Base-by-base conservation (phyloP, 2,113 vertebrate genomes). In the Haemorhous mexicanus region DNA sequence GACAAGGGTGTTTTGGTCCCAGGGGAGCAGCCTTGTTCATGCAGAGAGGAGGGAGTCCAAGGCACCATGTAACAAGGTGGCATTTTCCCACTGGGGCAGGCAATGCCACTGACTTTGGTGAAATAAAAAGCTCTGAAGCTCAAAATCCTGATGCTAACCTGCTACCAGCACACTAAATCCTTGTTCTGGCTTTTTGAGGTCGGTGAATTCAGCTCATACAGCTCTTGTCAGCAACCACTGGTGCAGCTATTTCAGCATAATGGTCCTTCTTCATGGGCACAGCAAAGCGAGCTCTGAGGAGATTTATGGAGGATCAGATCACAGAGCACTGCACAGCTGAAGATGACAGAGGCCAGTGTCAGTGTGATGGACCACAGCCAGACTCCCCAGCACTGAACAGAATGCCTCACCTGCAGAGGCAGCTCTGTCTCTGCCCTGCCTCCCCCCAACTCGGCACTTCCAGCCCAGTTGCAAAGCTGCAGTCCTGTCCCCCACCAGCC, bases 401-500 rank as follows among this genome's bases (percentile, higher is more conserved):
- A 72, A n/a, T 3, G 28, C 7, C 55, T 75, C 52, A 56, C 30
- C 63, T 8, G 32, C 35, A 64, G 19, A 47, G 28, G 6, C 28
- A 68, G 28, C 23, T 27, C n/a, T 67, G 0, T 12, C 21, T 24
- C 46, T 84, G 59, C 44, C 44, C 26, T 68, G 44, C 46, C 16
- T 73, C 62, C 21, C 49, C 23, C 30, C n/a, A 32, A 8, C 12
- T 8, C 8, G 4, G 16, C 2, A 0, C 9, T 69, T 35, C 44
- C 44, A 50, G 79, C 24, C 23, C 39, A 28, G 20, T 6, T 20
- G n/a, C 32, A 69, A 20, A 74, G 55, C 43, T 72, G 14, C 67
- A 49, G 16, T 13, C 37, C 47, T 59, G 3, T 11, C 43, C 62
- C 27, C 35, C 0, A 0, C 10, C 1, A 1, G 30, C 33, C 10